These are phyloP conservation scores for Phymatocera aterrima DNA, from an alignment of 2,888 invertebrate species.

Conservation along the genomic window DNA sequence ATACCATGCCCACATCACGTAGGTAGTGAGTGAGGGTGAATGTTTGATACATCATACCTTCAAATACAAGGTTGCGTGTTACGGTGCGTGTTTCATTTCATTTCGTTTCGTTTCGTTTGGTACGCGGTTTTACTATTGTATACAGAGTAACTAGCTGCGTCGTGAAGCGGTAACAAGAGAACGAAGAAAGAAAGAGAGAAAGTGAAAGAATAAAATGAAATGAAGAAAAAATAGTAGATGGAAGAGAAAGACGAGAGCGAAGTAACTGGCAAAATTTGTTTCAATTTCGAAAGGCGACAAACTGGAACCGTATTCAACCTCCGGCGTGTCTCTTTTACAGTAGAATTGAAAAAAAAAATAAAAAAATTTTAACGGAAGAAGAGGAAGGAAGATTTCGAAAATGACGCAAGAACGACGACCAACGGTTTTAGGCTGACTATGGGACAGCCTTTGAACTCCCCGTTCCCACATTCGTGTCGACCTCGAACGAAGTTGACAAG, in stretches of 20 bases:
- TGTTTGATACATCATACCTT: background rate
- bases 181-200: too few species aligned
- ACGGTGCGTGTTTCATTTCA: slow-evolving; percentile 16
- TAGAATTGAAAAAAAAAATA: background rate
- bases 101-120: slow-evolving; percentile 18
- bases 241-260: background rate
- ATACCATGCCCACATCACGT: background rate
- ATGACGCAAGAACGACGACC: too few species aligned
- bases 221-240: too few species aligned
- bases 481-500: too few species aligned
- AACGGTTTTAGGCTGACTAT: too few species aligned
- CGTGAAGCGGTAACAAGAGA: too few species aligned
- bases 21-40: background rate
- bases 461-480: too few species aligned
- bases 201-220: too few species aligned
- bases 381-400: background rate
- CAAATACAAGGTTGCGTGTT: background rate
- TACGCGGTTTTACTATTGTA: too few species aligned
- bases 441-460: too few species aligned
- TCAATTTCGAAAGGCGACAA: background rate
- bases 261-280: background rate
- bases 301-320: slow-evolving; percentile 3
- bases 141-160: too few species aligned
- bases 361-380: too few species aligned
- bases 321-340: background rate